Conservation (phyloP, 2,888 invertebrate genomes). For the Drosophila neoperkinsi region DNA sequence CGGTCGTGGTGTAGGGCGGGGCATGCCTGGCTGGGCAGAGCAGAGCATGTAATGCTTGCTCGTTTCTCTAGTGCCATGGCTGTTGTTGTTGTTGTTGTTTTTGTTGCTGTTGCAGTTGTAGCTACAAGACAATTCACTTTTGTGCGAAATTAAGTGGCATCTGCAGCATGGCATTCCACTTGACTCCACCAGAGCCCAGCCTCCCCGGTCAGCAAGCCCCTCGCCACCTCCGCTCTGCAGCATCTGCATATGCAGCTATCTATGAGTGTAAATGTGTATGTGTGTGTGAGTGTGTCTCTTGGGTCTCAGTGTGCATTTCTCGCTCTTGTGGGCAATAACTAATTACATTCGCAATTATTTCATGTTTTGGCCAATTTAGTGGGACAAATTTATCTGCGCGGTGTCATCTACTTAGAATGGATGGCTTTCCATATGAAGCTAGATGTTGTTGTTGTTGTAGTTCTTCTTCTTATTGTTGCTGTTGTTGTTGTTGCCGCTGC, state of each 20-base stretch:
- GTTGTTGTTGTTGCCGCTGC: constrained; percentile 19
- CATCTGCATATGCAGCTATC: constrained; percentile 29
- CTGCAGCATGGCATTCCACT: constrained; percentile 79
- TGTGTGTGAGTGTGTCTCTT: constrained; percentile 21
- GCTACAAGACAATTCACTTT: constrained; percentile 84
- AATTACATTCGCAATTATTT: constrained; percentile 86
- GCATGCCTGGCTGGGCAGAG: constrained; percentile 50
- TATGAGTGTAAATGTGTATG: not conserved
- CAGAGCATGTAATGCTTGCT: constrained; percentile 75
- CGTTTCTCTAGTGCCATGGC: constrained; percentile 72
- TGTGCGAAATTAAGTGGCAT: constrained; percentile 84
- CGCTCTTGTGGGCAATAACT: constrained; percentile 84
- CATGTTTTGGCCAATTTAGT: constrained; percentile 86
- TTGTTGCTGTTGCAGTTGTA: constrained; percentile 60
- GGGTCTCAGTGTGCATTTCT: constrained; percentile 48
- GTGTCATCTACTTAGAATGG: constrained; percentile 86
- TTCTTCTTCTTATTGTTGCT: constrained; percentile 12
- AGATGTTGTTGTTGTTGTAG: constrained; percentile 31
- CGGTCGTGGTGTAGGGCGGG: constrained; percentile 40
- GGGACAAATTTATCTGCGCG: constrained; percentile 85
- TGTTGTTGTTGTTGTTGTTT: constrained; percentile 47
- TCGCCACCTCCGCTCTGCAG: constrained; percentile 4
- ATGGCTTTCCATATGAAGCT: constrained; percentile 77
- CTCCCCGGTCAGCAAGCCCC: constrained; percentile 16
- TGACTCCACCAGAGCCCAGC: constrained; percentile 65